phyloP scores from a whole-genome alignment of 2,113 vertebrate genomes.

The Python bivittatus region DNA sequence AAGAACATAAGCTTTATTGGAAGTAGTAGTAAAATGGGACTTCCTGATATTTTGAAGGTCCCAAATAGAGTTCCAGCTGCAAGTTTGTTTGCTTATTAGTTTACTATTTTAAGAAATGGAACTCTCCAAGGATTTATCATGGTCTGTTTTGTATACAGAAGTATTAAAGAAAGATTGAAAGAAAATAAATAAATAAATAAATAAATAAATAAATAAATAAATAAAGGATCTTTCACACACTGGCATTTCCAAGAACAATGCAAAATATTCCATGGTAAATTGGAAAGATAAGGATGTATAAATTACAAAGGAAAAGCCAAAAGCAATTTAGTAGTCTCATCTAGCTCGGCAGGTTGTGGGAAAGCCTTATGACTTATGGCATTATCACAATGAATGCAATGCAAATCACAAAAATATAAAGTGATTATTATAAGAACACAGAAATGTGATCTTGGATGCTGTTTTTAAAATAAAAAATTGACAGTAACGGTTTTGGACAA shows the following conservation, averaged over 20 bases:
- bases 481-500: not conserved
- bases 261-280: not conserved
- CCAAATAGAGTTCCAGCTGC: slow-evolving; percentile 12
- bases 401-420: not conserved
- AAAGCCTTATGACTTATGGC: not conserved
- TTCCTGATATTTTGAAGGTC: slow-evolving; percentile 16
- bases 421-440: not conserved
- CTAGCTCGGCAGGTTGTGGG: not conserved
- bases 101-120: slow-evolving; percentile 12
- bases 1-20: not conserved
- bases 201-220: no score
- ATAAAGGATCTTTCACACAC: not conserved
- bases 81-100: not conserved
- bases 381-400: not conserved
- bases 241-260: not conserved
- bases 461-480: not conserved
- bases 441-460: not conserved
- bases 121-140: not conserved
- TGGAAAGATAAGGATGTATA: not conserved
- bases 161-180: not conserved
- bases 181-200: no score
- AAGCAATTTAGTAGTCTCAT: not conserved
- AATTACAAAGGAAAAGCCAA: not conserved
- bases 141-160: slow-evolving; percentile 35
- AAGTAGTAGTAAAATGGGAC: not conserved